Evolutionary conservation across 1,140 invertebrate genomes (phyloP).

Genomic region (Drusus annulatus): DNA sequence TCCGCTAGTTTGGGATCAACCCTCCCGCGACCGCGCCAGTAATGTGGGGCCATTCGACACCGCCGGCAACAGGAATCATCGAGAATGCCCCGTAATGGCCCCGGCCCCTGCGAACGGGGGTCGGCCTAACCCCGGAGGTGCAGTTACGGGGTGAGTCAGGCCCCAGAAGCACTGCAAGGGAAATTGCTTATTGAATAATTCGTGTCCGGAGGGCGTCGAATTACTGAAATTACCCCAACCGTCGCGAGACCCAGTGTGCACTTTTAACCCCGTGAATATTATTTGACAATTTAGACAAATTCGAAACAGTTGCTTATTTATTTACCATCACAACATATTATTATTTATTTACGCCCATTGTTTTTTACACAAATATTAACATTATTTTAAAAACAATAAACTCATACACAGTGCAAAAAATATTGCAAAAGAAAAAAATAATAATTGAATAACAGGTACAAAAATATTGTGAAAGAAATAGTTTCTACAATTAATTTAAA

Average conservation of each 20-base stretch:
- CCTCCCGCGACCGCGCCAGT: slow-evolving; percentile 1
- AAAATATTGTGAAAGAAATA: no score
- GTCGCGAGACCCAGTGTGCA: slow-evolving; percentile 4
- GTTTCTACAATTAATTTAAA: no score
- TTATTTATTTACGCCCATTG: no score
- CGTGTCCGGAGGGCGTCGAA: slow-evolving; percentile 45
- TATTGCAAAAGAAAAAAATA: no score
- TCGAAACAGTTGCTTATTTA: background rate
- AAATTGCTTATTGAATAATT: slow-evolving; percentile 59
- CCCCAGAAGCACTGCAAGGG: slow-evolving; percentile 45
- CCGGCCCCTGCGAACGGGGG: background rate
- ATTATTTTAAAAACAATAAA: no score
- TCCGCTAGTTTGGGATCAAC: background rate
- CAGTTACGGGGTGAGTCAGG: slow-evolving; percentile 38
- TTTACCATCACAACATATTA: background rate
- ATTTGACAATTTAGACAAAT: background rate
- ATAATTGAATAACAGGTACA: no score
- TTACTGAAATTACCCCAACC: slow-evolving; percentile 55
- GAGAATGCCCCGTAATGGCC: slow-evolving; percentile 34
- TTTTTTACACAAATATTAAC: no score
- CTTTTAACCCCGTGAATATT: slow-evolving; percentile 4
- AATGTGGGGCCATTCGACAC: slow-evolving; percentile 39
- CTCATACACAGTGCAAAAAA: no score
- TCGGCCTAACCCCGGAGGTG: slow-evolving; percentile 25
- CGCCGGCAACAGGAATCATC: slow-evolving; percentile 26